Conservation (phyloP, 1,140 invertebrate species). For the Halictus rubicundus region DNA sequence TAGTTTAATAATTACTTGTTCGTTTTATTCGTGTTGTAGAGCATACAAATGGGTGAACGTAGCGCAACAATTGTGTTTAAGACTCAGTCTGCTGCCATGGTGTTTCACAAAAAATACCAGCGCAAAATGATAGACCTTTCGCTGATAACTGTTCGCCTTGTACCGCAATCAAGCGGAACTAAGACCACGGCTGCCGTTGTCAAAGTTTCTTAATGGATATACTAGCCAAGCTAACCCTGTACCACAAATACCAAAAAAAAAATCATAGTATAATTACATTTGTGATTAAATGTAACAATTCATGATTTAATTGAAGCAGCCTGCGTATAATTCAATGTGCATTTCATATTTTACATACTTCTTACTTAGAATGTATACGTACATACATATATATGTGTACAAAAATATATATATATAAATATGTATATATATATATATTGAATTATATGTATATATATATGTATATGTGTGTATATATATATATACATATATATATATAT, state of each 20-base stretch:
- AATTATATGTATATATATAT: too few species aligned
- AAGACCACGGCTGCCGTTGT: slow-evolving; percentile 32
- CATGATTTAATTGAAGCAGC: slow-evolving; percentile 29
- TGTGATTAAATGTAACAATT: slow-evolving; percentile 26
- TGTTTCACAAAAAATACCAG: slow-evolving; percentile 83
- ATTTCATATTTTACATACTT: slow-evolving; percentile 36
- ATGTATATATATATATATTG: too few species aligned
- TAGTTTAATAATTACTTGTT: slow-evolving; percentile 57
- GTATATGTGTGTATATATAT: too few species aligned
- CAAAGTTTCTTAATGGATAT: slow-evolving; percentile 61
- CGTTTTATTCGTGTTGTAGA: slow-evolving; percentile 74
- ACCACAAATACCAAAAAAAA: slow-evolving; percentile 8
- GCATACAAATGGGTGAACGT: slow-evolving; percentile 79
- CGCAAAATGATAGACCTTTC: slow-evolving; percentile 83
- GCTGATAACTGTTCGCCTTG: slow-evolving; percentile 80
- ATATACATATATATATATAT: too few species aligned
- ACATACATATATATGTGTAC: too few species aligned
- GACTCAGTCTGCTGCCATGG: slow-evolving; percentile 81
- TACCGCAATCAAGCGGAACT: slow-evolving; percentile 66
- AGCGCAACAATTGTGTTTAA: slow-evolving; percentile 82
- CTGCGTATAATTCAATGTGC: slow-evolving; percentile 11
- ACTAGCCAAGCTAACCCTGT: slow-evolving; percentile 33
- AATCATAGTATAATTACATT: slow-evolving; percentile 18
- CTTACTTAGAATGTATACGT: slow-evolving; percentile 3
- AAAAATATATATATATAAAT: too few species aligned